phyloP scores from a whole-genome alignment of 2,888 invertebrate species.

The Ditylenchus weischeri region DNA sequence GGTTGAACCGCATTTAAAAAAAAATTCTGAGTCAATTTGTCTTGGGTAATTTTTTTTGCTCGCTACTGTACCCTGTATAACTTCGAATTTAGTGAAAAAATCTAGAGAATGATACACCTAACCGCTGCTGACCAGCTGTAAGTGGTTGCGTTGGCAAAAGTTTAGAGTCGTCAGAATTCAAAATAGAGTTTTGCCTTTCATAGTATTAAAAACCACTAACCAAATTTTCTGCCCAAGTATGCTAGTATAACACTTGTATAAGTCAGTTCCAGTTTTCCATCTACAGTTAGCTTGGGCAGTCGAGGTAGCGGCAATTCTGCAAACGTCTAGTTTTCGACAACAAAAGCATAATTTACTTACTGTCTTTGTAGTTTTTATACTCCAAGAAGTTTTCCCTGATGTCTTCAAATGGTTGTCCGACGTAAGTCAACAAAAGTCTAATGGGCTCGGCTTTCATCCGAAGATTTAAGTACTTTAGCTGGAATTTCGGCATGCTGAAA shows the following conservation, averaged over 20 bases:
- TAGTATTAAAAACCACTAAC: too few species aligned
- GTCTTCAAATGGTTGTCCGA: conserved; percentile 34
- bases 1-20: too few species aligned
- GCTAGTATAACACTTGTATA: conserved; percentile 26
- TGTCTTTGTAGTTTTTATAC: conserved; percentile 30
- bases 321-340: not conserved
- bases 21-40: too few species aligned
- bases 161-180: too few species aligned
- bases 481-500: conserved; percentile 28
- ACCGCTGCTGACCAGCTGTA: too few species aligned
- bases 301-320: conserved; percentile 29
- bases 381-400: conserved; percentile 32
- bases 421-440: conserved; percentile 30
- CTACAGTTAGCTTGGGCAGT: conserved; percentile 27
- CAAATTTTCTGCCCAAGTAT: conserved; percentile 33
- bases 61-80: too few species aligned
- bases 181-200: too few species aligned
- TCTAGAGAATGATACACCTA: too few species aligned
- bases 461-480: conserved; percentile 31
- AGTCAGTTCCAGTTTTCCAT: conserved; percentile 28
- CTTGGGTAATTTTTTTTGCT: too few species aligned
- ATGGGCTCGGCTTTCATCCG: conserved; percentile 32
- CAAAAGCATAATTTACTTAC: conserved; percentile 14
- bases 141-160: too few species aligned
- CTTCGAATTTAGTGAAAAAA: too few species aligned